phyloP scores from a whole-genome alignment of 2,888 invertebrate genomes.

The Scotopteryx bipunctaria region DNA sequence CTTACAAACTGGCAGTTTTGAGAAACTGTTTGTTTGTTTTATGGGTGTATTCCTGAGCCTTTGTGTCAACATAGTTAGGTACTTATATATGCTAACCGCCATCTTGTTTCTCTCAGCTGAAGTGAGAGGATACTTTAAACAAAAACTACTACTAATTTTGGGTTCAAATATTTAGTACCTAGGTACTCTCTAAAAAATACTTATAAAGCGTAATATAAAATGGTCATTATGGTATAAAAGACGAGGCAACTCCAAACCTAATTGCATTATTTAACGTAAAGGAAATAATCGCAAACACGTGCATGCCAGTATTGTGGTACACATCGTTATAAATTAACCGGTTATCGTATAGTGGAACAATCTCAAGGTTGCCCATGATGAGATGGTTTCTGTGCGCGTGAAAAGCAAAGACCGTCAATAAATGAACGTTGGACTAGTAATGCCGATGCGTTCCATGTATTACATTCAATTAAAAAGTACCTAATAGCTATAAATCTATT shows the following conservation, averaged over 20 bases:
- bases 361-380: conserved; percentile 18
- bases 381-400: conserved; percentile 12
- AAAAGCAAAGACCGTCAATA: no score
- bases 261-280: conserved; percentile 8
- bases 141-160: no score
- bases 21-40: background rate
- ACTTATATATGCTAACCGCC: background rate
- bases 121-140: background rate
- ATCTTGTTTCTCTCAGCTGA: conserved; percentile 7
- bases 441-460: no score
- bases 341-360: conserved; percentile 21
- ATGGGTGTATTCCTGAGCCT: background rate
- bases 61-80: background rate
- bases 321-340: conserved; percentile 24
- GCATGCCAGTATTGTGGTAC: conserved; percentile 17
- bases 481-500: no score
- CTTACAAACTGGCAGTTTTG: background rate
- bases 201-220: no score
- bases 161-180: no score
- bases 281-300: conserved; percentile 24
- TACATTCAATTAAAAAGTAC: no score
- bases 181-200: no score
- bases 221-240: no score
- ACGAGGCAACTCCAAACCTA: background rate
- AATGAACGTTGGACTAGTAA: conserved; percentile 3